Percentiles rank a stretch among this genome's conserved stretches.
These are phyloP conservation scores for Marmota monax DNA, from an alignment of 2,113 vertebrate genomes.

Conservation along the genomic window DNA sequence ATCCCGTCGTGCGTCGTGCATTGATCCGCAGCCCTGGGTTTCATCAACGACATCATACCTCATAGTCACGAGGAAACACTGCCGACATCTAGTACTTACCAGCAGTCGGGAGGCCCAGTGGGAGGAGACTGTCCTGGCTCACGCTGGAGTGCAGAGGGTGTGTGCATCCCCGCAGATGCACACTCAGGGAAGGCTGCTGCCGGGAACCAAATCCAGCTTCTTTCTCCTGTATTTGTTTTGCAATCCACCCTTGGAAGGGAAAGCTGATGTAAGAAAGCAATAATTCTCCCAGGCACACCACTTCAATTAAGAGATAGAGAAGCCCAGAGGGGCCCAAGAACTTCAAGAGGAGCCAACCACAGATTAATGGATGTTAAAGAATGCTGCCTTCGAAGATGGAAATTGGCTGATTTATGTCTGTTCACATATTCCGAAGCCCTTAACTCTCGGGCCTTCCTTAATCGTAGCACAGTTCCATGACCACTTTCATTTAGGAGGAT, in stretches of 20 bases:
- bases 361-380: slow-evolving; percentile 55
- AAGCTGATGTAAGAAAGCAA: not conserved
- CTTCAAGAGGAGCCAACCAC: not conserved
- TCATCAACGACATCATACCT: slow-evolving; percentile 79
- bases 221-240: slow-evolving; percentile 51
- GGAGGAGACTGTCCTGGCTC: not conserved
- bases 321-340: not conserved
- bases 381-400: not conserved
- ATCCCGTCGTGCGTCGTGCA: slow-evolving; percentile 76
- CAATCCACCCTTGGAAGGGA: slow-evolving; percentile 23
- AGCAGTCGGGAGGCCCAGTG: not conserved
- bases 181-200: not conserved
- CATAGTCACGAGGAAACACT: slow-evolving; percentile 42
- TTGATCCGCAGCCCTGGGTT: slow-evolving; percentile 83
- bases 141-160: accelerated
- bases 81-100: not conserved
- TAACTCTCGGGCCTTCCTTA: not conserved
- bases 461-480: not conserved
- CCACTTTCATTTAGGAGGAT: not conserved
- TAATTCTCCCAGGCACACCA: slow-evolving; percentile 58
- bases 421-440: not conserved
- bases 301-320: slow-evolving; percentile 55
- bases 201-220: not conserved
- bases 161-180: accelerated
- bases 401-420: slow-evolving; percentile 57